Evolutionary conservation across 1,140 invertebrate species (phyloP).

Genomic region (Fopius arisanus): DNA sequence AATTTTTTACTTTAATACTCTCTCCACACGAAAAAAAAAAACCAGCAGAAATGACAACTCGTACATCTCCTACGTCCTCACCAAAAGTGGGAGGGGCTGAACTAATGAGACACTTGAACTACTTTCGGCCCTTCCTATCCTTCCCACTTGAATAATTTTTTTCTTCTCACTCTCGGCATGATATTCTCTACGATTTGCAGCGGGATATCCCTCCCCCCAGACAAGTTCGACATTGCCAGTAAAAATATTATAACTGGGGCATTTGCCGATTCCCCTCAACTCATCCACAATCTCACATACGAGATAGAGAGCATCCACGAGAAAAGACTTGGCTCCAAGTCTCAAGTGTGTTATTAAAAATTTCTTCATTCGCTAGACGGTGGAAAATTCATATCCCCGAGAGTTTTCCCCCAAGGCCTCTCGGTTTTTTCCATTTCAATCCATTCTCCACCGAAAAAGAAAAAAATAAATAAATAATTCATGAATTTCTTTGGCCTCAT

Average conservation of each 20-base stretch:
- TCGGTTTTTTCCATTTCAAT: neutral
- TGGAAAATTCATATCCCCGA: neutral
- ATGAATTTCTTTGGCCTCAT: too few relatives aligned
- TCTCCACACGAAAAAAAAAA: conserved; percentile 6
- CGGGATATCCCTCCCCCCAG: neutral
- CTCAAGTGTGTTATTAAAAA: conserved; percentile 13
- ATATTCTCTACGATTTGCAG: conserved; percentile 25
- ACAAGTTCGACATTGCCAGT: neutral
- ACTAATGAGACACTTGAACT: conserved; percentile 41
- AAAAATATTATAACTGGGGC: conserved; percentile 11
- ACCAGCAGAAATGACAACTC: conserved; percentile 9
- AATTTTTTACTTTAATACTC: conserved; percentile 1
- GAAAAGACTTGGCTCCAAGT: neutral
- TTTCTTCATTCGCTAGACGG: neutral
- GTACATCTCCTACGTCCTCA: neutral
- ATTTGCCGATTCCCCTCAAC: neutral
- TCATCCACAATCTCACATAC: neutral
- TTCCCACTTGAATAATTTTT: conserved; percentile 12
- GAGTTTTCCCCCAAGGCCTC: neutral
- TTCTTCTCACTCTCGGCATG: conserved; percentile 15
- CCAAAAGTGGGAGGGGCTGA: conserved; percentile 13
- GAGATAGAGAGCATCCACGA: neutral
- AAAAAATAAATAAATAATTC: neutral
- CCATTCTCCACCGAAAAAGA: neutral
- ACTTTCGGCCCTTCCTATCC: conserved; percentile 31